Evolutionary conservation across 1,140 invertebrate genomes (phyloP).

Genomic region (Andrena cerasifolii): DNA sequence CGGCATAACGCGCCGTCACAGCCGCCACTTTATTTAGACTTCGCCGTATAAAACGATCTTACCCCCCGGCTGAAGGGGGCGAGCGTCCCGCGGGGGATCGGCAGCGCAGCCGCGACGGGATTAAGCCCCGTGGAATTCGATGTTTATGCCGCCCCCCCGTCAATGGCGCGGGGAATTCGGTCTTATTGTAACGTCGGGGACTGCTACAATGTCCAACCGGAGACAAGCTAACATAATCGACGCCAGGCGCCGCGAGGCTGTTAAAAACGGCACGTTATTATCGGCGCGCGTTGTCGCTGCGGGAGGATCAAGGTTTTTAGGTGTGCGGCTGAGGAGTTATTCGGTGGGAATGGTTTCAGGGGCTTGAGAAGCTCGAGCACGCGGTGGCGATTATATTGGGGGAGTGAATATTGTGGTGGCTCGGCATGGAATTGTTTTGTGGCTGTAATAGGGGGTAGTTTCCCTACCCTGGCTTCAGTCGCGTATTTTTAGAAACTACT

Average conservation of each 20-base stretch:
- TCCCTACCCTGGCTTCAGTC: too few species aligned
- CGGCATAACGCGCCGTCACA: constrained; percentile 22
- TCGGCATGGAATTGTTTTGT: too few species aligned
- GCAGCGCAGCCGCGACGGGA: too few species aligned
- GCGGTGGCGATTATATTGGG: too few species aligned
- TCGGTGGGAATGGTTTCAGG: too few species aligned
- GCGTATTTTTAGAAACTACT: too few species aligned
- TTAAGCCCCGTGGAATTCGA: constrained; percentile 6
- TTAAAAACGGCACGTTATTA: constrained; percentile 22
- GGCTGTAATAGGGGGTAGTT: too few species aligned
- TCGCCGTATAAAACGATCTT: constrained; percentile 29
- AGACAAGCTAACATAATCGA: constrained; percentile 19
- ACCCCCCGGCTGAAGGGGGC: background rate
- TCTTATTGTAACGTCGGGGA: too few species aligned
- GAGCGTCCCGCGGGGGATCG: background rate
- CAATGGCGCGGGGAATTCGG: background rate
- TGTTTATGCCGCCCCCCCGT: background rate
- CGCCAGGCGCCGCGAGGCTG: background rate
- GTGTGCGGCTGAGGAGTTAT: background rate
- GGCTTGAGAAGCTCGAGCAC: too few species aligned
- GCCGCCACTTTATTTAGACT: constrained; percentile 8
- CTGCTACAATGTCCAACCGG: background rate
- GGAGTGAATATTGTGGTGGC: too few species aligned
- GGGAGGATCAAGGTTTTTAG: background rate
- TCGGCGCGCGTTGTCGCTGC: background rate